These are phyloP conservation scores for Podilymbus podiceps DNA, from an alignment of 2,113 vertebrate genomes.

Conservation along the genomic window DNA sequence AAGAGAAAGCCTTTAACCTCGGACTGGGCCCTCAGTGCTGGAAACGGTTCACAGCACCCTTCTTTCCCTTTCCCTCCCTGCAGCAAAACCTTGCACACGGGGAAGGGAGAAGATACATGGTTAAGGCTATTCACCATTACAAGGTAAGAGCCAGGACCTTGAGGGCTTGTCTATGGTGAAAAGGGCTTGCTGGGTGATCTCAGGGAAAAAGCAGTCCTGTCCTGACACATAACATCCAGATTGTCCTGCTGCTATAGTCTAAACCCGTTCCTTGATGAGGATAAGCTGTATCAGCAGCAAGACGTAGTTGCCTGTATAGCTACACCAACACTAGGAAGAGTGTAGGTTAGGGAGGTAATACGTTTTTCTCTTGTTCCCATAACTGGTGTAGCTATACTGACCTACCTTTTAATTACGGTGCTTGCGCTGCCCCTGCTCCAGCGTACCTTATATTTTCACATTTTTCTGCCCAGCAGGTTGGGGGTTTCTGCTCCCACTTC, in stretches of 20 bases:
- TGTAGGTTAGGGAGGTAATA: background rate
- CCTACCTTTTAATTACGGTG: background rate
- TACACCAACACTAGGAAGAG: background rate
- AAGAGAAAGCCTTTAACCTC: background rate
- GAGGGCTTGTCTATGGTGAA: background rate
- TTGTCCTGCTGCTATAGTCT: background rate
- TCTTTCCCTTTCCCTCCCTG: background rate
- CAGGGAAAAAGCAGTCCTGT: background rate
- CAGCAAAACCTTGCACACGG: fast-evolving
- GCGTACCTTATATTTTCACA: background rate
- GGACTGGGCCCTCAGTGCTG: background rate
- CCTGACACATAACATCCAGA: background rate
- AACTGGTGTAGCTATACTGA: background rate
- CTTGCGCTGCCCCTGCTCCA: background rate
- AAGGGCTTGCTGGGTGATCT: background rate
- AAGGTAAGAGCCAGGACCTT: background rate
- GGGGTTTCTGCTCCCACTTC: too few species aligned
- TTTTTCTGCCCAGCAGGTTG: background rate
- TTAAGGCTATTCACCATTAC: background rate
- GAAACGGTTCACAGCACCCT: background rate
- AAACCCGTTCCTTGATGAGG: background rate
- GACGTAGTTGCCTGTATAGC: background rate
- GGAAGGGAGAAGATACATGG: background rate
- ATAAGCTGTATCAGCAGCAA: background rate
- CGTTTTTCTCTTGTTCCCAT: background rate